These are phyloP conservation scores for Gallinago undulata DNA, from an alignment of 2,113 vertebrate species.

Conservation along the genomic window DNA sequence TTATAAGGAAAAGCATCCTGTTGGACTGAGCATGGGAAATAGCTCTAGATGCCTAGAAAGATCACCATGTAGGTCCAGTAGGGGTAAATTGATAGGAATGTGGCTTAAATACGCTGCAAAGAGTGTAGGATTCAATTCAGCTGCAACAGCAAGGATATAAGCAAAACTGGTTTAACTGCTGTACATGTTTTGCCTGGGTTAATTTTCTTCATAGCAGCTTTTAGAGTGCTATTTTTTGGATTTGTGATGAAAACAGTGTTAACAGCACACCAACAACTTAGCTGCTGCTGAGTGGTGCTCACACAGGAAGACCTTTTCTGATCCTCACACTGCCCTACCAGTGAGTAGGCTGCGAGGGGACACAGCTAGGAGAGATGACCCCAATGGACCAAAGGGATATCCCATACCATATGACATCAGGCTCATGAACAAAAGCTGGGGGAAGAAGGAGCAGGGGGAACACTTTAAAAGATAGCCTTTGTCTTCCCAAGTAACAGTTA, in stretches of 20 bases:
- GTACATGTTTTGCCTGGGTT: background rate
- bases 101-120: background rate
- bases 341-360: background rate
- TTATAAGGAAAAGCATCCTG: rapidly evolving
- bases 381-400: background rate
- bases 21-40: rapidly evolving
- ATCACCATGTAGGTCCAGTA: background rate
- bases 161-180: background rate
- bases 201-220: background rate
- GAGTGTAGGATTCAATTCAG: background rate
- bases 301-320: background rate
- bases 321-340: background rate
- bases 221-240: background rate
- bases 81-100: background rate
- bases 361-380: background rate
- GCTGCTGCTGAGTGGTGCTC: background rate
- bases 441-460: background rate
- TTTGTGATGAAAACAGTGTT: background rate
- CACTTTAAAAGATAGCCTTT: rapidly evolving
- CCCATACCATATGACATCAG: rapidly evolving
- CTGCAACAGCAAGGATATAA: background rate
- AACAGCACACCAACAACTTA: background rate
- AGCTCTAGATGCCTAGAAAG: background rate
- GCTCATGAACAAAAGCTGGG: background rate
- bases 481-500: background rate